Evolutionary conservation across 2,113 vertebrate genomes (phyloP).

Genomic region (Sylvietta virens): DNA sequence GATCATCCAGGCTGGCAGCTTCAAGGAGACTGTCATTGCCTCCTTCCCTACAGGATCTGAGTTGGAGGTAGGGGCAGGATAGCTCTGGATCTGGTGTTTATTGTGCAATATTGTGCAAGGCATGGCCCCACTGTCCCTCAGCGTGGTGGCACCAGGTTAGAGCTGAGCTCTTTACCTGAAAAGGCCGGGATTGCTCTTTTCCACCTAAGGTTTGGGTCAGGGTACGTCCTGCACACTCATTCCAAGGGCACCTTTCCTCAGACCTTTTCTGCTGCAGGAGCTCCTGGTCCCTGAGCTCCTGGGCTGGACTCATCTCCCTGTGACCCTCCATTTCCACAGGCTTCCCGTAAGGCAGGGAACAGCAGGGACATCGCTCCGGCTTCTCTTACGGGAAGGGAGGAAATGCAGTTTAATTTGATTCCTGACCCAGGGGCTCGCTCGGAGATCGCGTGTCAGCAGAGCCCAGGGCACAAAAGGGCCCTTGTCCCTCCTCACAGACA

Average conservation of each 20-base stretch:
- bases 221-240: not conserved
- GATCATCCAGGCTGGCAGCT: not conserved
- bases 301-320: not conserved
- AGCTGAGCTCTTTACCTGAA: not conserved
- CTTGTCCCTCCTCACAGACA: constrained; percentile 4
- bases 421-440: not conserved
- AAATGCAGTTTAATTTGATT: not conserved
- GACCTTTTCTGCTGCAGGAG: not conserved
- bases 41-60: not conserved
- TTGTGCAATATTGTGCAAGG: too few species aligned
- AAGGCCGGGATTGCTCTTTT: not conserved
- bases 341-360: not conserved
- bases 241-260: not conserved
- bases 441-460: not conserved
- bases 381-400: not conserved
- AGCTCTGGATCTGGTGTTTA: not conserved
- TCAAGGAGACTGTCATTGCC: not conserved
- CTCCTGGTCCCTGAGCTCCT: not conserved
- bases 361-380: not conserved
- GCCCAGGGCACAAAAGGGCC: constrained; percentile 17
- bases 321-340: accelerated
- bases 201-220: not conserved
- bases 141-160: not conserved
- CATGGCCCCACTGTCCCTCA: accelerated
- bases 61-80: not conserved